A percentile compares a stretch with the other conserved stretches of the same genome.
Evolutionary conservation across 2,113 vertebrate species (phyloP).

Genomic region (Diadophis punctatus): DNA sequence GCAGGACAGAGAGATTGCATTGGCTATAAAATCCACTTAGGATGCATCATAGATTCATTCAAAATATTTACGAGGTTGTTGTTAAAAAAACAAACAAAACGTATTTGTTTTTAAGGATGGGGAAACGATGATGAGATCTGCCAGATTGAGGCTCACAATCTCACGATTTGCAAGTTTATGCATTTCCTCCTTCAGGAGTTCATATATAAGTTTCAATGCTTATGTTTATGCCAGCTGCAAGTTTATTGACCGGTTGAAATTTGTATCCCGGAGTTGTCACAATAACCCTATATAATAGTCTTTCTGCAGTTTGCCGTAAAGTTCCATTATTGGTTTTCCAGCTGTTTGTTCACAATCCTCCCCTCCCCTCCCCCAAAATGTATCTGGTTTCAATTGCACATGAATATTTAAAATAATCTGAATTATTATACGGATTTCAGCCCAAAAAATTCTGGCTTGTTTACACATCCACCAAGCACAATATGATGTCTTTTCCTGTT

Average conservation of each 20-base stretch:
- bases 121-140: not conserved
- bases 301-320: not conserved
- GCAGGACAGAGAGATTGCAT: conserved; percentile 28
- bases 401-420: not conserved
- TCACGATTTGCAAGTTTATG: not conserved
- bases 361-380: not conserved
- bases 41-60: conserved; percentile 32
- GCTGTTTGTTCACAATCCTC: not conserved
- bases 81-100: not conserved
- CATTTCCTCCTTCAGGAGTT: not conserved
- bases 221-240: not conserved
- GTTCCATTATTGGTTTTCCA: not conserved
- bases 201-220: not conserved
- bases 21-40: conserved; percentile 18
- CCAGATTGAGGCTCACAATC: rapidly evolving
- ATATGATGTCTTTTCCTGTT: too few relatives aligned
- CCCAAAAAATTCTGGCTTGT: too few relatives aligned
- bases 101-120: conserved; percentile 25
- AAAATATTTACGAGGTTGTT: conserved; percentile 20
- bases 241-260: not conserved
- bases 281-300: not conserved
- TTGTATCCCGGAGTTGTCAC: rapidly evolving
- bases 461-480: too few relatives aligned
- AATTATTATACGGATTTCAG: too few relatives aligned
- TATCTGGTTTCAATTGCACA: not conserved